phyloP scores from a whole-genome alignment of 1,140 invertebrate species.

The Rhopalosiphum padi region DNA sequence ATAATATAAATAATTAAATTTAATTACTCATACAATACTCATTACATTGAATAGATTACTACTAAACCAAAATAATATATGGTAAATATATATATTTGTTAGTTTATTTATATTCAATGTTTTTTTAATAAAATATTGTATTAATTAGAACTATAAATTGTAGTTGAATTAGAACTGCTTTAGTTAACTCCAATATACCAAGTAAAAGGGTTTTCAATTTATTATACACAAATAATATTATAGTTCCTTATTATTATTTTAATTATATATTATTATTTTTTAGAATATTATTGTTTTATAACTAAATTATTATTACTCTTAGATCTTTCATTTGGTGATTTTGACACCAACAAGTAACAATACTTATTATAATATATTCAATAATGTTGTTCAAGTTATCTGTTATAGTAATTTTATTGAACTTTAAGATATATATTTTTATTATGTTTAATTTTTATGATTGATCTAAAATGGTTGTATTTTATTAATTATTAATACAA shows the following conservation, averaged over 20 bases:
- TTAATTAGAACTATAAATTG: background rate
- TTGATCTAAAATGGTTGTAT: background rate
- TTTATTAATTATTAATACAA: background rate
- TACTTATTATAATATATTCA: background rate
- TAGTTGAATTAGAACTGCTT: conserved; percentile 10
- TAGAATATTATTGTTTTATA: background rate
- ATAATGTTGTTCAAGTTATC: conserved; percentile 3
- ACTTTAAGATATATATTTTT: conserved; percentile 40
- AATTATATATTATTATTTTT: conserved; percentile 11
- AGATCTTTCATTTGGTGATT: background rate
- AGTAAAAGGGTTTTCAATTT: background rate
- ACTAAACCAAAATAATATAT: background rate
- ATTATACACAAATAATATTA: background rate
- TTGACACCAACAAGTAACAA: conserved; percentile 23
- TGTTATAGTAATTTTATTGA: conserved; percentile 25
- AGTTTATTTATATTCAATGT: background rate
- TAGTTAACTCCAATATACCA: background rate
- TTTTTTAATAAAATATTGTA: background rate
- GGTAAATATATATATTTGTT: background rate
- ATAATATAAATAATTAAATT: background rate
- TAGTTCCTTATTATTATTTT: conserved; percentile 41
- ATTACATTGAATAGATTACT: background rate
- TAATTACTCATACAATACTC: background rate
- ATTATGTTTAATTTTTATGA: conserved; percentile 26
- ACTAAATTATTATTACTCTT: background rate